Evolutionary conservation across 2,888 invertebrate genomes (phyloP).

Genomic region (Romanomermis culicivorax): DNA sequence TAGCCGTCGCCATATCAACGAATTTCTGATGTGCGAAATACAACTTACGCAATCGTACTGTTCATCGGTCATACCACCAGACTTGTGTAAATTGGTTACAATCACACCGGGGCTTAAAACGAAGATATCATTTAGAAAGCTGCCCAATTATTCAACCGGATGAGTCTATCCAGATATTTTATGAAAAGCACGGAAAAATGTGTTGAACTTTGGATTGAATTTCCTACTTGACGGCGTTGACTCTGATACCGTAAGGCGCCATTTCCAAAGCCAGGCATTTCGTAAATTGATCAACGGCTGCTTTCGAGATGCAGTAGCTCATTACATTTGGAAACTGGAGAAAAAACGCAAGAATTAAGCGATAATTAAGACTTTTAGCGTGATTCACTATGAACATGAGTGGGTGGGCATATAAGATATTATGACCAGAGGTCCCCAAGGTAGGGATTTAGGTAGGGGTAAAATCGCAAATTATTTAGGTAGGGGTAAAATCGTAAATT

Average conservation of each 20-base stretch:
- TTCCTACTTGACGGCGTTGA: slow-evolving; percentile 55
- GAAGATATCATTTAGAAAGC: too few species aligned
- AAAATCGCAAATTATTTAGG: too few species aligned
- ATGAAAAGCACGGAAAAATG: too few species aligned
- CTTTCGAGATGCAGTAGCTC: slow-evolving; percentile 70
- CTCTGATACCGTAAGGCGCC: slow-evolving; percentile 44
- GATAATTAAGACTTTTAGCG: background rate
- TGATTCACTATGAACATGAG: too few species aligned
- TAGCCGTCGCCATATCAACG: too few species aligned
- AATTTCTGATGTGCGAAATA: too few species aligned
- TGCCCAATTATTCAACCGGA: too few species aligned
- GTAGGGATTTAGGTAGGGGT: too few species aligned
- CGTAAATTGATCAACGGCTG: slow-evolving; percentile 82
- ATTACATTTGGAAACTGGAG: slow-evolving; percentile 55
- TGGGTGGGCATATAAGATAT: too few species aligned
- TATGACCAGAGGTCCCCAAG: too few species aligned
- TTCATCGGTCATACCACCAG: slow-evolving; percentile 60
- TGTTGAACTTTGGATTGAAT: background rate
- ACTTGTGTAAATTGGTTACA: slow-evolving; percentile 61
- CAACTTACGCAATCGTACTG: slow-evolving; percentile 46
- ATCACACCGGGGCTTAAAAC: slow-evolving; percentile 57
- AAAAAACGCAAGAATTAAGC: background rate
- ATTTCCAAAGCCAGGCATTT: slow-evolving; percentile 61
- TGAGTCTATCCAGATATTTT: too few species aligned
- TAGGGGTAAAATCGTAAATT: too few species aligned